Evolutionary conservation across 1,140 invertebrate genomes (phyloP), one percentile per base, ranked within the genome.

Genomic region (Oscheius sp.): DNA sequence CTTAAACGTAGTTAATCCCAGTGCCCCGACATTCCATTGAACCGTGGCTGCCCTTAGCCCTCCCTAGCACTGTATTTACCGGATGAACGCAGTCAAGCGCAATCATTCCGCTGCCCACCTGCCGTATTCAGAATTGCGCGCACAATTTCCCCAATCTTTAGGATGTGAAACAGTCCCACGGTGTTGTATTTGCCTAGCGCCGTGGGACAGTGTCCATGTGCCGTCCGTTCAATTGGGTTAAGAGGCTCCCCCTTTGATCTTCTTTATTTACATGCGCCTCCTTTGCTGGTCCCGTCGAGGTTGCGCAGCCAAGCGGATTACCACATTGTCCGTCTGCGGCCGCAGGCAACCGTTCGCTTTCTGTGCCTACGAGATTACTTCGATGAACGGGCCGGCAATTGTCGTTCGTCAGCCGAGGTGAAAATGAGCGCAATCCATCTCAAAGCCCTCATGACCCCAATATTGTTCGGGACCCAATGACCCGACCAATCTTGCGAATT

Each of bases 211-310:
- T 55, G 49, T 55, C 49, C 49, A 55, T 55, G 49, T 55, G 49
- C 7, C 49, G 49, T 15, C 23, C 49, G 49, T 55, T 55, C 49
- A 55, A 55, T 55, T 55, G 49, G 49, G 49, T 55, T 55, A 55
- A 55, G 49, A 55, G 49, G 49, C 49, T 55, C 49, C 23, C 23
- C 23, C 49, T 55, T 55, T 55, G 49, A 55, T 55, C 49, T 55
- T 23, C 49, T 55, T 55, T 55, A 55, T 55, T 55, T 55, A 55
- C 49, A 55, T 55, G 49, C 49, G 49, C 49, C 49, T 55, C 49
- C 49, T 55, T 55, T 55, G 49, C 49, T 55, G 7, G 49, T 7
- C 28, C 49, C 49, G 49, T 55, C 7, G 49, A 55, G 49, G 49
- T 55, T 55, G 49, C 49, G 49, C 49, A 55, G 49, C 15, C 49